These are phyloP conservation scores for Drosophila aff. DNA, from an alignment of 1,140 invertebrate species.

Conservation along the genomic window DNA sequence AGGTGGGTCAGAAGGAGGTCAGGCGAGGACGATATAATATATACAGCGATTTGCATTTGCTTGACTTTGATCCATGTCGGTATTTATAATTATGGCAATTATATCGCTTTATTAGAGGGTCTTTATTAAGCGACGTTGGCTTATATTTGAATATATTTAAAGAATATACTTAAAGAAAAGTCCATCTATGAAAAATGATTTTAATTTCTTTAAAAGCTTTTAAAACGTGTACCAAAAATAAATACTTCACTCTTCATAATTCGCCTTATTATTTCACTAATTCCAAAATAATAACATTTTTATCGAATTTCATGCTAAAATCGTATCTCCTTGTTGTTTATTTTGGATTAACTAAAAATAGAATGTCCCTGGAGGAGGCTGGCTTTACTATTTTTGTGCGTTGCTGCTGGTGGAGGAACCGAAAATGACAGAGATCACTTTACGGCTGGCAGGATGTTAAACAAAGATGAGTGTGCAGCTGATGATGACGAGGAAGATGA, in stretches of 20 bases:
- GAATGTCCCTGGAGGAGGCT: neutral
- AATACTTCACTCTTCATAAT: neutral
- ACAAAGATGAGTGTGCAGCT: slow-evolving; percentile 63
- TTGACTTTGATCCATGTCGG: slow-evolving; percentile 5
- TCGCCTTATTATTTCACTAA: neutral
- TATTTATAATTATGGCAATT: slow-evolving; percentile 4
- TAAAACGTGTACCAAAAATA: too few species aligned
- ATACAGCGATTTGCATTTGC: neutral
- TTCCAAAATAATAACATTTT: slow-evolving; percentile 6
- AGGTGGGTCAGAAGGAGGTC: neutral
- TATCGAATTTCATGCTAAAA: slow-evolving; percentile 6
- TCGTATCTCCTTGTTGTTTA: slow-evolving; percentile 5
- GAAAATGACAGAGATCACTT: slow-evolving; percentile 72
- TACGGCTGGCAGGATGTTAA: slow-evolving; percentile 66
- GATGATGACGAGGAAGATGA: slow-evolving; percentile 59
- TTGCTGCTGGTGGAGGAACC: slow-evolving; percentile 1
- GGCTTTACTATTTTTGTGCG: slow-evolving; percentile 15
- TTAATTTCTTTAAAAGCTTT: neutral
- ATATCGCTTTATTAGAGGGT: neutral
- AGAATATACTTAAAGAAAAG: neutral
- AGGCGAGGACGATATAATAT: slow-evolving; percentile 5
- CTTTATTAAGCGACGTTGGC: neutral
- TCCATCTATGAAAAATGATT: neutral
- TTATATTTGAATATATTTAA: neutral
- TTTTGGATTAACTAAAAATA: slow-evolving; percentile 18